Percentiles rank a stretch among this genome's conserved stretches.
These are phyloP conservation scores for Selene dorsalis DNA, from an alignment of 2,797 vertebrate species.

Conservation along the genomic window DNA sequence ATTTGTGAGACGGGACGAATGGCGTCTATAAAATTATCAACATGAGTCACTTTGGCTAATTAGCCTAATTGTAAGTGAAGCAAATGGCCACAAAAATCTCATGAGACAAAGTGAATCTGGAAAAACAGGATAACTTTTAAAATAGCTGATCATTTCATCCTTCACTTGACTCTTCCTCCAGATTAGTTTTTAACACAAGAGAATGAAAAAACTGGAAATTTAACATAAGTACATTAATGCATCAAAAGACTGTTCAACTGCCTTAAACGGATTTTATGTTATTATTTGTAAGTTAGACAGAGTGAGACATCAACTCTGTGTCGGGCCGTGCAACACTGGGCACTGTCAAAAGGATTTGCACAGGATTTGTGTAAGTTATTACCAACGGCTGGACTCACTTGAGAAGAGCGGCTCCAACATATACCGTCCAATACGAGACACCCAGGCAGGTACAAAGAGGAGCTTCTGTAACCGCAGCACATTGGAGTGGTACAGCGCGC, in stretches of 20 bases:
- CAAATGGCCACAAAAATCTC: neutral
- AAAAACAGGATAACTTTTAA: neutral
- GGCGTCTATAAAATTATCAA: neutral
- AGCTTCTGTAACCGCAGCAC: conserved; percentile 86
- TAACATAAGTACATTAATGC: neutral
- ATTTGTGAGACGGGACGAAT: neutral
- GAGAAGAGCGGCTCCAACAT: conserved; percentile 92
- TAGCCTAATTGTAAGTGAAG: neutral
- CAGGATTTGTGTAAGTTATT: conserved; percentile 9
- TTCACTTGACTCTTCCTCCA: neutral
- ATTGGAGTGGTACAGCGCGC: conserved; percentile 88
- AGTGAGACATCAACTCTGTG: conserved; percentile 1
- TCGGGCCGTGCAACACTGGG: neutral
- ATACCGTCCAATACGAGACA: conserved; percentile 86
- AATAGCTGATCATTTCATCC: neutral
- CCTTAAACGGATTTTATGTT: neutral
- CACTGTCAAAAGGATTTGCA: conserved; percentile 7
- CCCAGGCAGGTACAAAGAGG: conserved; percentile 87
- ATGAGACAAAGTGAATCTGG: neutral
- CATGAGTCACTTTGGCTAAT: neutral
- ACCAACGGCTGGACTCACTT: conserved; percentile 59
- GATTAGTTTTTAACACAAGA: neutral
- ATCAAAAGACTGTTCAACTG: neutral
- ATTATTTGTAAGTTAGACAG: neutral
- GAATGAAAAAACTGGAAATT: neutral